Evolutionary conservation across 2,797 vertebrate species (phyloP).

Genomic region (Chrosomus eos): DNA sequence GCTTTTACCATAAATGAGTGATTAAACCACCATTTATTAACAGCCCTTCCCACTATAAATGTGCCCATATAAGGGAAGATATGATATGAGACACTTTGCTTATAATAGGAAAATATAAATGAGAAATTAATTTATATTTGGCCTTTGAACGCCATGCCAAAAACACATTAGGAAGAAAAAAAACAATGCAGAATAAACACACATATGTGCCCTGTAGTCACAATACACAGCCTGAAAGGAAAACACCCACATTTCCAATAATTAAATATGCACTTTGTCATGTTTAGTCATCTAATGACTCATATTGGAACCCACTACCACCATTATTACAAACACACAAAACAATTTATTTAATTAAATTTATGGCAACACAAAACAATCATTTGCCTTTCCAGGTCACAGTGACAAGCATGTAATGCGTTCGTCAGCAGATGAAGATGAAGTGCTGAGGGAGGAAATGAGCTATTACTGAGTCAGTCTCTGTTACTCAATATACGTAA

Average conservation of each 20-base stretch:
- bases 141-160: neutral
- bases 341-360: neutral
- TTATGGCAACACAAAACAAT: constrained; percentile 29
- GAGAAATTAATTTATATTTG: neutral
- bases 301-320: constrained; percentile 10
- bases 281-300: constrained; percentile 32
- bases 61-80: constrained; percentile 4
- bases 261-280: constrained; percentile 3
- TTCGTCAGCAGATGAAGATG: constrained; percentile 17
- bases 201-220: neutral
- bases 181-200: constrained; percentile 19
- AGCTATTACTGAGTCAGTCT: neutral
- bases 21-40: neutral
- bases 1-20: neutral
- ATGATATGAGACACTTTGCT: neutral
- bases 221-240: constrained; percentile 6
- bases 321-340: constrained; percentile 17
- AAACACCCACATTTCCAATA: constrained; percentile 16
- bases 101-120: neutral
- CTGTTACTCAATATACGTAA: neutral
- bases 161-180: neutral
- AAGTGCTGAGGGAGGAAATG: neutral
- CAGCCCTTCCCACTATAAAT: neutral
- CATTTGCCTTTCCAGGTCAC: constrained; percentile 32
- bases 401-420: neutral